Evolutionary conservation across 1,140 invertebrate species (phyloP), one percentile per base, ranked within the genome.

Genomic region (Drosophila bifasciata): DNA sequence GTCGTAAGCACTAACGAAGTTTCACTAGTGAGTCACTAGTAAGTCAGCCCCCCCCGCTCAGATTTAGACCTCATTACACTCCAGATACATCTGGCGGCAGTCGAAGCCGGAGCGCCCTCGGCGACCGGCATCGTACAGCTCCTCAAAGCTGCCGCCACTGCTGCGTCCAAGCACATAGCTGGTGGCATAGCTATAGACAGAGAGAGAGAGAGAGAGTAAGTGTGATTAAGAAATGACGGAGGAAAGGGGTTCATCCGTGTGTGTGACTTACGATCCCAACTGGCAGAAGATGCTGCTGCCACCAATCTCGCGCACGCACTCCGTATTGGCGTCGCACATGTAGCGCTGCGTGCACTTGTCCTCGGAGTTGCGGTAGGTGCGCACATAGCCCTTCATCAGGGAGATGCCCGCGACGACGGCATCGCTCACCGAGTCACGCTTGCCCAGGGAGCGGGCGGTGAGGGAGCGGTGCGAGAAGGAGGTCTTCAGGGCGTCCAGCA

Each of bases 381-480:
- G 94, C 36, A 97, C 95, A 92, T 97, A 98, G 56, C 96, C 96
- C 93, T 98, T 97, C 63, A 97, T 92, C 94, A 97, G 96, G 36
- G 96, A 94, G 76, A 97, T 95, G 7, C 96, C 94, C 40, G 97
- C 96, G 36, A 97, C 93, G 2, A 96, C 95, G 13, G 96, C 96
- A 79, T 98, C 97, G 69, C 96, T 97, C 32, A 97, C 93, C 3
- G 95, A 95, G 91, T 97, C 96, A 79, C 96, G 96, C 90, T 94
- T 95, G 61, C 97, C 97, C 60, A 97, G 92, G 28, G 95, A 96
- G 44, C 97, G 93, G 19, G 97, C 96, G 0, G 95, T 92, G 61
- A 97, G 90, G 5, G 96, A 97, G 69, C 97, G 95, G 92, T 98
- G 96, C 6, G 96, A 97, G 93, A 98, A 97, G 25, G 96, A 97